phyloP scores from a whole-genome alignment of 2,113 vertebrate species.

The Myotis yumanensis region DNA sequence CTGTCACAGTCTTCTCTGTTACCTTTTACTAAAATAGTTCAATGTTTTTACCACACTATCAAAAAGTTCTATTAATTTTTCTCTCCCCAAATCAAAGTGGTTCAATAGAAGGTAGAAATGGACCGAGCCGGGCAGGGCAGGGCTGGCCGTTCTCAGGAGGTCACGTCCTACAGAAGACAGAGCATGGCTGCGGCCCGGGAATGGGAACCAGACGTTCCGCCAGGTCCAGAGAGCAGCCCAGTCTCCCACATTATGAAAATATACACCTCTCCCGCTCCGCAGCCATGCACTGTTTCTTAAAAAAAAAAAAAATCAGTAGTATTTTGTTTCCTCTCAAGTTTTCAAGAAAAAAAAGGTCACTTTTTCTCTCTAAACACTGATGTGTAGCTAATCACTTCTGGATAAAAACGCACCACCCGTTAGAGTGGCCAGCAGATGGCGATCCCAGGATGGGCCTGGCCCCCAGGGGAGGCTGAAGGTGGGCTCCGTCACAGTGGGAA shows the following conservation, averaged over 20 bases:
- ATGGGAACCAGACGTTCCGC: conserved; percentile 78
- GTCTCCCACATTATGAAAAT: conserved; percentile 83
- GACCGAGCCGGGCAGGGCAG: conserved; percentile 75
- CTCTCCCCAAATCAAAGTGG: conserved; percentile 80
- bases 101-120: conserved; percentile 82
- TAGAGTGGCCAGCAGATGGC: conserved; percentile 78
- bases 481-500: conserved; percentile 35
- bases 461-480: conserved; percentile 50
- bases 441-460: conserved; percentile 55
- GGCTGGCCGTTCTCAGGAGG: conserved; percentile 54
- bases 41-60: conserved; percentile 88
- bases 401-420: conserved; percentile 80
- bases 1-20: conserved; percentile 83
- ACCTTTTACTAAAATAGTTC: conserved; percentile 89
- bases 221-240: conserved; percentile 84
- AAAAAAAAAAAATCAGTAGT: conserved; percentile 85
- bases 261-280: conserved; percentile 83
- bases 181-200: conserved; percentile 76
- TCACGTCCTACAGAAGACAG: conserved; percentile 74
- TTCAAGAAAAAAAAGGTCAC: conserved; percentile 86
- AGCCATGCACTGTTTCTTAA: conserved; percentile 81
- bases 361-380: conserved; percentile 83
- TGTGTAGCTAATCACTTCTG: conserved; percentile 78
- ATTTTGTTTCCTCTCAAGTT: conserved; percentile 77
- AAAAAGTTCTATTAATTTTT: conserved; percentile 82